phyloP scores from a whole-genome alignment of 2,113 vertebrate species.

The Phoenicopterus ruber region DNA sequence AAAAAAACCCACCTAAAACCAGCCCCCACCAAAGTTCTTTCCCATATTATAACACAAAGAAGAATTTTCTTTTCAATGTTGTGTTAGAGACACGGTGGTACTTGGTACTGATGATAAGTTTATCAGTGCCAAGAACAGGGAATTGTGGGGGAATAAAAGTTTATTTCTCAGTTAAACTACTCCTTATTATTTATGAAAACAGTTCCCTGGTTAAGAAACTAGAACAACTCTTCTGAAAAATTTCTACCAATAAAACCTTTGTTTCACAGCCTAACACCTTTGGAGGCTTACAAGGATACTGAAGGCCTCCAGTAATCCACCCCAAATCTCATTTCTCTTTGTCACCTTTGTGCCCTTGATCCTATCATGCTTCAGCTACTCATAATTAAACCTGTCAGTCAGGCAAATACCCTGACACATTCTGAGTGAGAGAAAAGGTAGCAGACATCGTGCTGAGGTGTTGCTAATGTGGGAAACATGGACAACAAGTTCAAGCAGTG shows the following conservation, averaged over 20 bases:
- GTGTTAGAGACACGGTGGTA: not conserved
- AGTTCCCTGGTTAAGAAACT: not conserved
- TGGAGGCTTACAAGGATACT: not conserved
- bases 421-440: not conserved
- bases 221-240: not conserved
- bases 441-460: not conserved
- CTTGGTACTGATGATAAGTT: not conserved
- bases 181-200: not conserved
- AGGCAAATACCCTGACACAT: not conserved
- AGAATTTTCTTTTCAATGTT: not conserved
- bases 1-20: not conserved
- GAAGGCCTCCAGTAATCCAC: not conserved
- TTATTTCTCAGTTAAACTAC: not conserved
- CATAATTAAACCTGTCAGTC: slow-evolving; percentile 46
- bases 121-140: not conserved
- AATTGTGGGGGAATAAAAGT: not conserved
- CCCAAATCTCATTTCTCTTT: not conserved
- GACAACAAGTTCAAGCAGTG: not conserved
- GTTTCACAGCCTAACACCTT: not conserved
- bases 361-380: not conserved
- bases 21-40: not conserved
- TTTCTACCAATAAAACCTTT: not conserved
- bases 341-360: not conserved
- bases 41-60: not conserved
- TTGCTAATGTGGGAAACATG: not conserved